Percentiles rank a stretch among this genome's conserved stretches.
phyloP scores from a whole-genome alignment of 2,888 invertebrate genomes.

The Acleris laterana region DNA sequence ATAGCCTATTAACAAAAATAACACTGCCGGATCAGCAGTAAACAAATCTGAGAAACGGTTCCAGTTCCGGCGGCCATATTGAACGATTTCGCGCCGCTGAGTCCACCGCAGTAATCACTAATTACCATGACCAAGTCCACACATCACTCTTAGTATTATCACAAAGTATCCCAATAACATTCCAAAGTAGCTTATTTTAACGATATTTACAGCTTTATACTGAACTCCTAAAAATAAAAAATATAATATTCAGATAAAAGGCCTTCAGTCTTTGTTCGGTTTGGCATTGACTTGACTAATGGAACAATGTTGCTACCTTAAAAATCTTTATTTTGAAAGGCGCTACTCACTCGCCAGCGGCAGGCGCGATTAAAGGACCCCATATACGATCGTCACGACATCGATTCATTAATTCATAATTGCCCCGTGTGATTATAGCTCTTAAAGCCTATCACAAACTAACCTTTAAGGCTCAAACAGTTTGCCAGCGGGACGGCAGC shows the following conservation, averaged over 20 bases:
- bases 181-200: conserved; percentile 2
- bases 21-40: conserved; percentile 50
- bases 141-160: conserved; percentile 26
- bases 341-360: too few relatives aligned
- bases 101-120: conserved; percentile 36
- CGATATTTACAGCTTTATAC: conserved; percentile 25
- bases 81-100: conserved; percentile 49
- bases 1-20: conserved; percentile 40
- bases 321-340: neutral
- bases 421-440: too few relatives aligned
- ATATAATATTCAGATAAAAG: neutral
- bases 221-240: conserved; percentile 9
- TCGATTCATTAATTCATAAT: too few relatives aligned
- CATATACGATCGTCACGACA: too few relatives aligned
- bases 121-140: conserved; percentile 22
- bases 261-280: conserved; percentile 30
- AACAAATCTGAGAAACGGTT: conserved; percentile 54
- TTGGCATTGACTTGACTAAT: conserved; percentile 28
- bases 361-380: too few relatives aligned
- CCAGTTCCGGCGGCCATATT: conserved; percentile 63
- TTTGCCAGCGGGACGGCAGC: too few relatives aligned
- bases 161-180: conserved; percentile 13
- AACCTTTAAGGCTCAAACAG: too few relatives aligned
- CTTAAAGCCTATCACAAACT: too few relatives aligned
- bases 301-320: conserved; percentile 9